Percentiles rank a stretch among this genome's conserved stretches.
Conservation (phyloP, 2,113 vertebrate species). For the Seriola quinqueradiata region DNA sequence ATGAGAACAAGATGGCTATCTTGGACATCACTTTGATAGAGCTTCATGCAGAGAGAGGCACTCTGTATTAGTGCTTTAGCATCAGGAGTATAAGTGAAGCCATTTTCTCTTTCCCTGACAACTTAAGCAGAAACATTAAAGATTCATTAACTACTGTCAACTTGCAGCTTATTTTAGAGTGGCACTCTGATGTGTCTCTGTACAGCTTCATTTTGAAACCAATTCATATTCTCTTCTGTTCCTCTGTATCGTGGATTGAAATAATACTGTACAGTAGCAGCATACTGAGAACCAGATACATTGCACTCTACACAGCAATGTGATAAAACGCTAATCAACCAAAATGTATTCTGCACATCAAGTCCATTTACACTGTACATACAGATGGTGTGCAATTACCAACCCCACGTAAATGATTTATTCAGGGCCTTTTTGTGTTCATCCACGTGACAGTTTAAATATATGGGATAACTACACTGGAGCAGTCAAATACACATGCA, state of each 20-base stretch:
- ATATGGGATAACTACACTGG: neutral
- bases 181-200: conserved; percentile 54
- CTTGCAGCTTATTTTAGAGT: conserved; percentile 68
- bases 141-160: conserved; percentile 69
- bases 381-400: neutral
- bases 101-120: conserved; percentile 87
- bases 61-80: conserved; percentile 30
- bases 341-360: conserved; percentile 16
- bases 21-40: conserved; percentile 61
- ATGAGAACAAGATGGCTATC: conserved; percentile 65
- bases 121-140: conserved; percentile 81
- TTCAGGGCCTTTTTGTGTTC: neutral
- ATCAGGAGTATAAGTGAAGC: conserved; percentile 84
- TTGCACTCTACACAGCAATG: neutral
- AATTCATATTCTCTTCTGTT: conserved; percentile 43
- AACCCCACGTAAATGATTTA: conserved; percentile 5
- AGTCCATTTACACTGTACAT: conserved; percentile 2
- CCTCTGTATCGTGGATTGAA: conserved; percentile 34
- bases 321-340: conserved; percentile 41
- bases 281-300: conserved; percentile 11
- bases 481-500: conserved; percentile 26
- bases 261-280: neutral
- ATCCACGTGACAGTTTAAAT: conserved; percentile 13
- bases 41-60: conserved; percentile 19
- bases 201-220: conserved; percentile 35